Percentiles rank a stretch among this genome's conserved stretches.
Conservation (phyloP, 2,113 vertebrate species). For the Heteronetta atricapilla region DNA sequence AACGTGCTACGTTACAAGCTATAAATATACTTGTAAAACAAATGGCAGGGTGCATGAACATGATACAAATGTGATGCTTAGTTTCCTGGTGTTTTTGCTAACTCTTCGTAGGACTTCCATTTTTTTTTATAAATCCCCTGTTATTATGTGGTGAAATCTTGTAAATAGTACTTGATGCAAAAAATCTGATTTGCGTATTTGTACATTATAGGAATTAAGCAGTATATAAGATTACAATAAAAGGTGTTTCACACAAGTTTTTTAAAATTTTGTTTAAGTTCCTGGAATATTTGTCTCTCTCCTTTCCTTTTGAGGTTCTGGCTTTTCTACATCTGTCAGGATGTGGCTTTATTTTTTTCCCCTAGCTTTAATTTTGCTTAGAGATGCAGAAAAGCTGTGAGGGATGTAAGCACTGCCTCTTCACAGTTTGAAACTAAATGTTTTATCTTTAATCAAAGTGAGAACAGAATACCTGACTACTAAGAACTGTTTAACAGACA, state of each 20-base stretch:
- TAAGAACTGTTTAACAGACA: background rate
- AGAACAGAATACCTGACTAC: background rate
- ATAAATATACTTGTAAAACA: background rate
- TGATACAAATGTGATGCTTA: background rate
- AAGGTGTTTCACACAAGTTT: slow-evolving; percentile 49
- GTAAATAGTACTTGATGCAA: slow-evolving; percentile 73
- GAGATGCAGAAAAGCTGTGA: background rate
- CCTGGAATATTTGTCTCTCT: background rate
- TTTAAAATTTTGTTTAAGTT: background rate
- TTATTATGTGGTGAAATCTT: slow-evolving; percentile 58
- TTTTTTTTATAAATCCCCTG: slow-evolving; percentile 19
- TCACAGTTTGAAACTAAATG: too few relatives aligned
- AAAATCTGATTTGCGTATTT: slow-evolving; percentile 38
- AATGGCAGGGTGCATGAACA: background rate
- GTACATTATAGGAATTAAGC: slow-evolving; percentile 69
- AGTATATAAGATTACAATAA: slow-evolving; percentile 74
- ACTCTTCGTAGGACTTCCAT: slow-evolving; percentile 30
- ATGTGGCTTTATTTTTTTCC: background rate
- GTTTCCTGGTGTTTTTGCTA: background rate
- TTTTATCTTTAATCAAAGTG: background rate
- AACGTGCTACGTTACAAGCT: background rate
- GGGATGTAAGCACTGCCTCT: too few relatives aligned
- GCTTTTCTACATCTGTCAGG: background rate
- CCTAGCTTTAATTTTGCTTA: background rate
- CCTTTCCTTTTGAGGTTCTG: background rate